A percentile compares a stretch with the other conserved stretches of the same genome.
Conservation (phyloP, 2,113 vertebrate species). For the Marmota flaviventris region DNA sequence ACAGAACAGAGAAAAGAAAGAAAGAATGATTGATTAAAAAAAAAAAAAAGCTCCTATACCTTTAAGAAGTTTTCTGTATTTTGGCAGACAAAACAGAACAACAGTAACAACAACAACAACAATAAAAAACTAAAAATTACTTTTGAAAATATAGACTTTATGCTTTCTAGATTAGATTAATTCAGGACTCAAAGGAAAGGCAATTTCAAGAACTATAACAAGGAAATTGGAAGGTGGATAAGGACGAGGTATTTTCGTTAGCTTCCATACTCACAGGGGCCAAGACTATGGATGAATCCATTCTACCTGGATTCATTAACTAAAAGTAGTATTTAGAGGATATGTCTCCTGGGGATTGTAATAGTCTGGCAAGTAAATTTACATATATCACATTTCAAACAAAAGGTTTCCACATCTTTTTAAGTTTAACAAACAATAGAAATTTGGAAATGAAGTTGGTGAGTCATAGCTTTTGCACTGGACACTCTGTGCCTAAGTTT, state of each 20-base stretch:
- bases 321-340: neutral
- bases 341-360: neutral
- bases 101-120: no score
- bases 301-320: neutral
- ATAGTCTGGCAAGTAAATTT: neutral
- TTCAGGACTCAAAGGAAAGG: neutral
- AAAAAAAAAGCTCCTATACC: neutral
- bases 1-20: neutral
- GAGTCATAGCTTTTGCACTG: neutral
- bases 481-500: neutral
- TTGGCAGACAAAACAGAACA: neutral
- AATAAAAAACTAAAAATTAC: neutral
- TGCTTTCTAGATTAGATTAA: neutral
- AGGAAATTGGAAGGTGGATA: neutral
- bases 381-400: neutral
- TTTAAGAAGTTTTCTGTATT: conserved; percentile 10
- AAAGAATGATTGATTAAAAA: neutral
- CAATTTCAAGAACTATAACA: neutral
- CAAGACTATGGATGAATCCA: neutral
- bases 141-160: neutral
- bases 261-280: neutral
- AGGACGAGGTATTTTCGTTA: neutral
- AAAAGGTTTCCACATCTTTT: neutral
- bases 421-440: neutral
- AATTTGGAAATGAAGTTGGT: neutral